Conservation (phyloP, 2,888 invertebrate species). For the Spodoptera littoralis region DNA sequence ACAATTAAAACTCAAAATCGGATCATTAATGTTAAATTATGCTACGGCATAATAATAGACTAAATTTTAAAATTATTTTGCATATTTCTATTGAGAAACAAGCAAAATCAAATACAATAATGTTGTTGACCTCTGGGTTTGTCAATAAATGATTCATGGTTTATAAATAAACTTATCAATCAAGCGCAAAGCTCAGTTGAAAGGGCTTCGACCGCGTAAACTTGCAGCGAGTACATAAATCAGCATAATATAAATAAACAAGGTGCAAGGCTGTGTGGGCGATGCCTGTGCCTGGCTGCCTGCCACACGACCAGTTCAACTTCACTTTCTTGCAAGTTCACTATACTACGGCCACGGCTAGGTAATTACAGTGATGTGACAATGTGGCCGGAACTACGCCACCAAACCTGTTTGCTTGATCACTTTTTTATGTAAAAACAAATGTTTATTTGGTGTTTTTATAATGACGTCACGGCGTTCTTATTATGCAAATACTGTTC, state of each 20-base stretch:
- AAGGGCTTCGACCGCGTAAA: constrained; percentile 64
- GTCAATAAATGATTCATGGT: constrained; percentile 53
- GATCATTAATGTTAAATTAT: background rate
- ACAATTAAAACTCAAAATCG: background rate
- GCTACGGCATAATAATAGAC: no score
- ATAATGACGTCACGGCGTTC: constrained; percentile 1
- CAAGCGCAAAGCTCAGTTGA: constrained; percentile 59
- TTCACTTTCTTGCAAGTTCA: constrained; percentile 55
- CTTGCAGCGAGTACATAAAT: constrained; percentile 51
- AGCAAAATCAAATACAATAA: constrained; percentile 14
- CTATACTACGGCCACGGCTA: constrained; percentile 16
- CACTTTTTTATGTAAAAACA: constrained; percentile 13
- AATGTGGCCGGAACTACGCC: constrained; percentile 31
- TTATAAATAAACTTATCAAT: constrained; percentile 62
- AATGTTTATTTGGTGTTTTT: constrained; percentile 7
- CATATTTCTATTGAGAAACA: constrained; percentile 12
- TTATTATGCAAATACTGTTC: background rate
- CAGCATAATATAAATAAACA: constrained; percentile 56
- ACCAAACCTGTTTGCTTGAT: constrained; percentile 24
- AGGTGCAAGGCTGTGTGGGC: constrained; percentile 46
- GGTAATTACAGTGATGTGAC: constrained; percentile 7
- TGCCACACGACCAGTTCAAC: constrained; percentile 38
- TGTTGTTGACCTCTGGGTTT: constrained; percentile 45
- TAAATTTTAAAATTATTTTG: no score
- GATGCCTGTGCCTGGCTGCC: constrained; percentile 32